phyloP scores from a whole-genome alignment of 2,888 invertebrate species.

The Dicranocentrus wangi region DNA sequence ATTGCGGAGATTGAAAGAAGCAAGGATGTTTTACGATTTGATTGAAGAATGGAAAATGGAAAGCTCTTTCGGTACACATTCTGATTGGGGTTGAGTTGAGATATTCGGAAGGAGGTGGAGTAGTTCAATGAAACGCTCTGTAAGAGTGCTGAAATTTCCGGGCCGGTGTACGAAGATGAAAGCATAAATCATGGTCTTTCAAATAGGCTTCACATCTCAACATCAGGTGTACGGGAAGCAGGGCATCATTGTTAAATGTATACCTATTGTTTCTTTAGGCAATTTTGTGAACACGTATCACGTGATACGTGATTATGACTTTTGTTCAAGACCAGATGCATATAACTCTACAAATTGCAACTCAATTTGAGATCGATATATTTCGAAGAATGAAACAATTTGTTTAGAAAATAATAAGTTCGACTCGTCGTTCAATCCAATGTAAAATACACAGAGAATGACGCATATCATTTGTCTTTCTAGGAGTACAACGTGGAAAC shows the following conservation, averaged over 20 bases:
- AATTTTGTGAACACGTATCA: too few relatives aligned
- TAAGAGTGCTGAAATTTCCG: neutral
- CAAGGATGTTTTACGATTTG: neutral
- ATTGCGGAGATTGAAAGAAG: constrained; percentile 8
- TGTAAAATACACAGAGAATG: neutral
- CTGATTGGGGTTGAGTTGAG: neutral
- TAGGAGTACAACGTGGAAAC: constrained; percentile 88
- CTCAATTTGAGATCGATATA: too few relatives aligned
- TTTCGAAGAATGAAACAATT: too few relatives aligned
- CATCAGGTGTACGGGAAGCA: too few relatives aligned
- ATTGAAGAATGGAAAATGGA: constrained; percentile 3
- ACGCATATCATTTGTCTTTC: constrained; percentile 28
- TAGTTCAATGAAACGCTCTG: neutral
- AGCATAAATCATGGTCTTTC: constrained; percentile 24
- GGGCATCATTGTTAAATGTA: too few relatives aligned
- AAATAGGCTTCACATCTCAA: too few relatives aligned
- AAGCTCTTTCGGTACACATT: neutral
- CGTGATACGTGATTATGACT: too few relatives aligned
- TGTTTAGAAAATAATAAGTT: too few relatives aligned
- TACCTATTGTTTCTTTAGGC: too few relatives aligned
- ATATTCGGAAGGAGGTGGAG: neutral
- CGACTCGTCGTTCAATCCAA: neutral
- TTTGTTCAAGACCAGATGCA: too few relatives aligned
- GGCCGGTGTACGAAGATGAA: constrained; percentile 7
- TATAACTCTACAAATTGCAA: too few relatives aligned